Evolutionary conservation across 2,113 vertebrate species (phyloP), one percentile per base, ranked within the genome.

Genomic region (Sterrhoptilus dennistouni): DNA sequence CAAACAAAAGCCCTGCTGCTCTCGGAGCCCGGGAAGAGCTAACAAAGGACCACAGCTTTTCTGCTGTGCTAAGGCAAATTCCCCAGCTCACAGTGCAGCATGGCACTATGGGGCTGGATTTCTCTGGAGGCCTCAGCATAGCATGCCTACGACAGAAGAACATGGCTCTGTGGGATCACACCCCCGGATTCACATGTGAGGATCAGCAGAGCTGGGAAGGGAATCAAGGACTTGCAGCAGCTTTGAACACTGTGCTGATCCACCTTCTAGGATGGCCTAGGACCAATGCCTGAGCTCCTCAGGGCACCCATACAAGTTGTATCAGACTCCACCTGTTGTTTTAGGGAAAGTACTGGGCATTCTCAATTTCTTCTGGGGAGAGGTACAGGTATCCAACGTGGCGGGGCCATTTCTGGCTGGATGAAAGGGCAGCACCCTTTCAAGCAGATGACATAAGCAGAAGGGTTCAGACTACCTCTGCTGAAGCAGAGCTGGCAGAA

Each of bases 1-100:
- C 1, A 2, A 94, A 97, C 92, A 91, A 94, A 94, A 70, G 78
- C 78, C 61, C 82, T 25, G 33, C 18, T 87, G 93, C 93, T 89
- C 76, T 60, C 24, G 0, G 56, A 86, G 81, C 92, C 90, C 0
- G 1, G 61, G 44, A 82, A 79, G 70, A 79, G 65, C 82, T 68
- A 75, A 91, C 84, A 91, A 96, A 94, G 70, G 74, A 17, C 2
- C 6, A 14, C 36, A 25, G 87, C 87, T 90, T 91, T 65, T 57
- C 56, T 65, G 61, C 83, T 54, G 65, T 7, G 6, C 52, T 2
- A 14, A 5, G 42, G 77, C 35, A 12, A 54, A 71, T 24, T 15
- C 63, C 14, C 50, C 28, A 11, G 19, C 29, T n/a, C 63, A 44
- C 0, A 28, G 72, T 20, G 47, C 38, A 87, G 45, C 54, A 28